Base-by-base conservation (phyloP, 2,113 vertebrate species). In the Sclerurus mexicanus region DNA sequence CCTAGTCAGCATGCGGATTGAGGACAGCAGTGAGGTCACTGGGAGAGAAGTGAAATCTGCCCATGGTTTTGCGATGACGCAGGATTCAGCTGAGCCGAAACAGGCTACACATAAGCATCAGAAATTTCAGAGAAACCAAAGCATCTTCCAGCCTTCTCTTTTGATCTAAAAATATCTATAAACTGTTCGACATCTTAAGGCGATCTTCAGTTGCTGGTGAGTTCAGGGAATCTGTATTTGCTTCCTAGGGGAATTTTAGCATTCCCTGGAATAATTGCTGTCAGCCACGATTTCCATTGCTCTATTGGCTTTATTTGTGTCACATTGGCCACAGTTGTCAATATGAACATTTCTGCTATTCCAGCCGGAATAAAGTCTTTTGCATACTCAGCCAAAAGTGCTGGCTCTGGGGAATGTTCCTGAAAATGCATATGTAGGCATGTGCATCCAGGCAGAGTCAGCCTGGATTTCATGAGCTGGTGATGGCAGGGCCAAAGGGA, bases 111-210 rank as follows among this genome's bases (percentile, higher is more conserved):
- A 42, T 37, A 66, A 80, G 47, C 39, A 52, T 71, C 5, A 83
- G 73, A 83, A 74, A 74, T 53, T 86, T 77, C 63, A 56, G 68
- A 68, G 76, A 55, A 94, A 66, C 50, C 47, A 47, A 59, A 93
- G 68, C 79, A 74, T 84, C 42, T 88, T 85, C 42, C 42, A 85
- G 63, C 74, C 33, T 95, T 94, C 56, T 75, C 84, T 92, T 96
- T 89, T 94, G 71, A 94, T 91, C 89, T 95, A 87, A 91, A 96
- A 93, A 94, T 83, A 91, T 8, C 4, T n/a, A 17, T 58, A 33
- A 91, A 58, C n/a, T 66, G 30, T 74, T 93, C 0, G 0, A 35
- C 47, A 49, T 91, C 63, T 94, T 63, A 69, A 73, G 72, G 77
- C 73, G 85, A 30, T 85, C 64, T 80, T 69, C 64, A 44, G 52